Evolutionary conservation across 2,113 vertebrate genomes (phyloP).

Genomic region (Bufo gargarizans): DNA sequence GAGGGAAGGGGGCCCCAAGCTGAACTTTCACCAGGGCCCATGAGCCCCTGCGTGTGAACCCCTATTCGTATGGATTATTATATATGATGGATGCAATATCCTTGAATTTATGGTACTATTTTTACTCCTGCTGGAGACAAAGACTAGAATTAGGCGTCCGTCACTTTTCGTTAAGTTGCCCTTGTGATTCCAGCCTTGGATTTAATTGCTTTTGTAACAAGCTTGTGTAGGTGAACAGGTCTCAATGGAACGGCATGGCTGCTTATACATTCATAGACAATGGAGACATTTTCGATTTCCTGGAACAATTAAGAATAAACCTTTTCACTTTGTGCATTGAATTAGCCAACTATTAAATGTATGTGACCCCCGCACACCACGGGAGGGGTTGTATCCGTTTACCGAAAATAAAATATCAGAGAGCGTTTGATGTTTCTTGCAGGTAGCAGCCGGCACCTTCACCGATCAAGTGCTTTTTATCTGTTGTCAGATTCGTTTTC

Average conservation of each 20-base stretch:
- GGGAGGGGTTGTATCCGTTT: neutral
- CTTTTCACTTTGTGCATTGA: neutral
- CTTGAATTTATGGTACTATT: neutral
- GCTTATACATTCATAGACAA: neutral
- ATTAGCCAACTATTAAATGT: neutral
- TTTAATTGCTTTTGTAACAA: neutral
- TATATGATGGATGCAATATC: neutral
- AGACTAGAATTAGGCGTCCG: neutral
- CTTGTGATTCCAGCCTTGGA: neutral
- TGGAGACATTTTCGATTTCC: neutral
- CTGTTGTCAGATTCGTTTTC: constrained; percentile 29
- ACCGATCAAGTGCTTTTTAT: constrained; percentile 39
- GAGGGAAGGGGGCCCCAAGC: no score
- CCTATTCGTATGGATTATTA: no score
- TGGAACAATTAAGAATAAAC: neutral
- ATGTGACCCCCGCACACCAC: neutral
- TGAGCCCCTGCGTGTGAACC: no score
- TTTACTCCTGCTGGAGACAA: neutral
- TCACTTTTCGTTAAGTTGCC: neutral
- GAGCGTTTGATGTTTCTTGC: constrained; percentile 2
- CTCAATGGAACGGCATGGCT: neutral
- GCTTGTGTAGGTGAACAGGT: neutral
- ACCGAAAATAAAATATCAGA: constrained; percentile 12
- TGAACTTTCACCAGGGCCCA: no score
- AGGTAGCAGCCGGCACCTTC: constrained; percentile 30